Conservation (phyloP, 2,797 vertebrate genomes). For the Sciaenops ocellatus region DNA sequence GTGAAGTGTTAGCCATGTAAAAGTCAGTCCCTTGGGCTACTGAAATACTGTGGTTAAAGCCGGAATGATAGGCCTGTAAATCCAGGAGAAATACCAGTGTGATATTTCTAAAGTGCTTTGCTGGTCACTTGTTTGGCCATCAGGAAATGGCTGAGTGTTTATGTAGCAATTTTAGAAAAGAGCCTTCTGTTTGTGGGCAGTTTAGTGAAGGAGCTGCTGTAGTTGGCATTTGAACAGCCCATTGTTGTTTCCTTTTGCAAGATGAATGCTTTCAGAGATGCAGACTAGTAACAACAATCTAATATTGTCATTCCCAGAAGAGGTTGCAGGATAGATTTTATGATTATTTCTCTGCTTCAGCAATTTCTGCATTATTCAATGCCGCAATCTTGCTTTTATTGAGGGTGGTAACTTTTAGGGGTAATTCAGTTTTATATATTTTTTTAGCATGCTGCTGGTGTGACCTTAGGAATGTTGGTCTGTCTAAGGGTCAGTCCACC, state of each 20-base stretch:
- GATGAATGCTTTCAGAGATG: conserved; percentile 24
- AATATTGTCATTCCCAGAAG: conserved; percentile 11
- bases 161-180: conserved; percentile 52
- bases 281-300: conserved; percentile 2
- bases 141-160: conserved; percentile 68
- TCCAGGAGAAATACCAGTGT: conserved; percentile 57
- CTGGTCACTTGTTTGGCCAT: conserved; percentile 60
- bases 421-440: neutral
- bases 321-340: neutral
- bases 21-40: conserved; percentile 61
- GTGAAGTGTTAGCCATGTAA: conserved; percentile 56
- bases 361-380: neutral
- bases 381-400: neutral
- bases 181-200: conserved; percentile 55
- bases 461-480: neutral
- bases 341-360: neutral
- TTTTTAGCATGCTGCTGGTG: neutral
- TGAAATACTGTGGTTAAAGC: conserved; percentile 60
- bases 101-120: conserved; percentile 54
- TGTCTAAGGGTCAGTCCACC: neutral
- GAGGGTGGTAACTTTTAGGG: neutral
- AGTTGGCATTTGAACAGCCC: conserved; percentile 21
- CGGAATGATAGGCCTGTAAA: conserved; percentile 56
- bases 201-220: conserved; percentile 19
- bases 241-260: conserved; percentile 34